Conservation (phyloP, 1,140 invertebrate species). For the Lucilia sericata region DNA sequence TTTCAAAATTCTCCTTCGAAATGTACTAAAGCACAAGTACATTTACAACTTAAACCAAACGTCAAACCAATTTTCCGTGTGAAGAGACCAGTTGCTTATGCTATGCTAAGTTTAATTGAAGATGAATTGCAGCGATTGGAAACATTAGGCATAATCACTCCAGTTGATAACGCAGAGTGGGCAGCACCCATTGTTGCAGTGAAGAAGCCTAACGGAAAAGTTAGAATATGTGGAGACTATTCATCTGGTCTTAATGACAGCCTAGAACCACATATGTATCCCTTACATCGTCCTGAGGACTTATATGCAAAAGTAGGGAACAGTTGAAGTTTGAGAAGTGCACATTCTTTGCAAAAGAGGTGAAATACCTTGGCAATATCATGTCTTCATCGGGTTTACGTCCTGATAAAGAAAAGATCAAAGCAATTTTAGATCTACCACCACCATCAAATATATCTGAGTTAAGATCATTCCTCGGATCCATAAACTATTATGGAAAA, state of each 20-base stretch:
- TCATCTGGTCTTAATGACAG: conserved; percentile 33
- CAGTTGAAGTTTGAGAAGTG: conserved; percentile 26
- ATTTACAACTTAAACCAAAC: background rate
- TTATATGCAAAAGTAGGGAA: conserved; percentile 41
- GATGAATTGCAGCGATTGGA: conserved; percentile 39
- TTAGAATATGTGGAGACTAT: conserved; percentile 59
- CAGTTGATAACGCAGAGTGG: conserved; percentile 62
- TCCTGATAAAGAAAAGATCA: conserved; percentile 58
- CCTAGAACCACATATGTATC: background rate
- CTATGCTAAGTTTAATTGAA: conserved; percentile 18
- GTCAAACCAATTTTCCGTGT: background rate
- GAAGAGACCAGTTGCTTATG: conserved; percentile 3
- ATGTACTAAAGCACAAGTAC: background rate
- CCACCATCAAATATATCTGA: conserved; percentile 51
- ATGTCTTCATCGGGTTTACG: conserved; percentile 61
- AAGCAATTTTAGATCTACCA: conserved; percentile 56
- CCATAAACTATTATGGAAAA: background rate
- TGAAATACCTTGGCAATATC: conserved; percentile 63
- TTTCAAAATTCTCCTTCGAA: background rate
- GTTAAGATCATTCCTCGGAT: conserved; percentile 53
- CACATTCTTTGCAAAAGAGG: conserved; percentile 28
- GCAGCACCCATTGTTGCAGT: conserved; percentile 63
- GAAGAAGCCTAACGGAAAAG: conserved; percentile 55
- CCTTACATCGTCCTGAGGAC: background rate
- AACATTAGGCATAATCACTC: conserved; percentile 17